Evolutionary conservation across 2,888 invertebrate species (phyloP).

Genomic region (Tortrix viridana): DNA sequence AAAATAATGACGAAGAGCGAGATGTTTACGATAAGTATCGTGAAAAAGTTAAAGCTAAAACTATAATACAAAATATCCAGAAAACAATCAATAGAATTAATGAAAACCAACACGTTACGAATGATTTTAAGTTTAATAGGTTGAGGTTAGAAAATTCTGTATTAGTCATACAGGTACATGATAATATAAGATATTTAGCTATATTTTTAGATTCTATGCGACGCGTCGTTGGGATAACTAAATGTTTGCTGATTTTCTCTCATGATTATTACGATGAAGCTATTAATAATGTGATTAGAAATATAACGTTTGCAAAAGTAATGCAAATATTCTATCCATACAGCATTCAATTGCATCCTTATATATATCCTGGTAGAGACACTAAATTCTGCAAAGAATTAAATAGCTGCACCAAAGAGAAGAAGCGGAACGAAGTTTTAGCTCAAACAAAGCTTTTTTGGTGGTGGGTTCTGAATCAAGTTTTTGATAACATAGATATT

Average conservation of each 20-base stretch:
- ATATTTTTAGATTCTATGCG: constrained; percentile 50
- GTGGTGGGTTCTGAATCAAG: constrained; percentile 31
- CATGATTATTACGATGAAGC: constrained; percentile 45
- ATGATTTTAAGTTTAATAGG: constrained; percentile 39
- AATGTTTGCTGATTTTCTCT: constrained; percentile 53
- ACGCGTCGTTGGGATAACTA: constrained; percentile 47
- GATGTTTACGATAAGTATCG: neutral
- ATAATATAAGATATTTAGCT: constrained; percentile 47
- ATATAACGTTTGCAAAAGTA: constrained; percentile 46
- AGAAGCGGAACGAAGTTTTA: constrained; percentile 4
- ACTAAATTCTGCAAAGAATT: constrained; percentile 12
- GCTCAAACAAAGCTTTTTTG: constrained; percentile 22
- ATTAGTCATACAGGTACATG: constrained; percentile 58
- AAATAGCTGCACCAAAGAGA: neutral
- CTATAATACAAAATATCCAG: constrained; percentile 40
- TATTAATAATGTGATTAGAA: constrained; percentile 41
- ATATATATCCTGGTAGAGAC: constrained; percentile 18
- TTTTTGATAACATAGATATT: constrained; percentile 50
- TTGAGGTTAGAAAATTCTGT: constrained; percentile 39
- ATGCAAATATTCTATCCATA: constrained; percentile 60
- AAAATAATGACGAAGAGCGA: neutral
- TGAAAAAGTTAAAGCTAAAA: neutral
- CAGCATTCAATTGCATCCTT: constrained; percentile 40
- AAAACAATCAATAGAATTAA: constrained; percentile 47
- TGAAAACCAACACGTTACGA: constrained; percentile 46